Evolutionary conservation across 2,888 invertebrate species (phyloP).

Genomic region (Tuta absoluta): DNA sequence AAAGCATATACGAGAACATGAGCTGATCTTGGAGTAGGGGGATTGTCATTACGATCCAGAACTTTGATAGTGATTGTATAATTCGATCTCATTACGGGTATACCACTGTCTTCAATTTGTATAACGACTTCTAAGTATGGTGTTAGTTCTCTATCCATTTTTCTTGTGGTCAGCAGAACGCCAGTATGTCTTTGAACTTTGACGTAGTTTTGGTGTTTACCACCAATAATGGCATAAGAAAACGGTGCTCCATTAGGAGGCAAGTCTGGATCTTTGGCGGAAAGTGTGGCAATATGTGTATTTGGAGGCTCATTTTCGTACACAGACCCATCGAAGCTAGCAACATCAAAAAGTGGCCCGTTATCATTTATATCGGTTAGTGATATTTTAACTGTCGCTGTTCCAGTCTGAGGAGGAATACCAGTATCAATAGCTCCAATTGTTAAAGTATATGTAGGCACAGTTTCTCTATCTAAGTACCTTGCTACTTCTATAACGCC

Average conservation of each 20-base stretch:
- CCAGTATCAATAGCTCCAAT: conserved; percentile 95
- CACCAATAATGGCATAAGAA: conserved; percentile 89
- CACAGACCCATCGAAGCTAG: conserved; percentile 87
- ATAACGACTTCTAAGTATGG: conserved; percentile 88
- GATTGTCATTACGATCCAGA: conserved; percentile 94
- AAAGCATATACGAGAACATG: conserved; percentile 90
- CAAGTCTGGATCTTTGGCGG: conserved; percentile 93
- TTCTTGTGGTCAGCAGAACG: conserved; percentile 87
- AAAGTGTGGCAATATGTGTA: conserved; percentile 91
- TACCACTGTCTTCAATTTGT: conserved; percentile 94
- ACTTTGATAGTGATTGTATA: conserved; percentile 88
- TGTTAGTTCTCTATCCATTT: conserved; percentile 90
- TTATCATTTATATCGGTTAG: conserved; percentile 96
- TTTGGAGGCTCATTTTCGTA: conserved; percentile 93
- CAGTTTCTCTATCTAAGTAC: conserved; percentile 89
- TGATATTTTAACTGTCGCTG: conserved; percentile 89
- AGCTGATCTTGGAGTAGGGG: conserved; percentile 90
- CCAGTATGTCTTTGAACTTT: conserved; percentile 91
- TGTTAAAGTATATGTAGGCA: conserved; percentile 87
- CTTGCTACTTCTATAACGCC: conserved; percentile 91
- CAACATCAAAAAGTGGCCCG: conserved; percentile 90
- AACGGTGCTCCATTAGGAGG: conserved; percentile 96
- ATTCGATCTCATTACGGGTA: conserved; percentile 90
- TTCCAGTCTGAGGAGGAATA: conserved; percentile 94
- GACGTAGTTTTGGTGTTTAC: conserved; percentile 88